Evolutionary conservation across 2,113 vertebrate species (phyloP).

Genomic region (Osmerus eperlanus): DNA sequence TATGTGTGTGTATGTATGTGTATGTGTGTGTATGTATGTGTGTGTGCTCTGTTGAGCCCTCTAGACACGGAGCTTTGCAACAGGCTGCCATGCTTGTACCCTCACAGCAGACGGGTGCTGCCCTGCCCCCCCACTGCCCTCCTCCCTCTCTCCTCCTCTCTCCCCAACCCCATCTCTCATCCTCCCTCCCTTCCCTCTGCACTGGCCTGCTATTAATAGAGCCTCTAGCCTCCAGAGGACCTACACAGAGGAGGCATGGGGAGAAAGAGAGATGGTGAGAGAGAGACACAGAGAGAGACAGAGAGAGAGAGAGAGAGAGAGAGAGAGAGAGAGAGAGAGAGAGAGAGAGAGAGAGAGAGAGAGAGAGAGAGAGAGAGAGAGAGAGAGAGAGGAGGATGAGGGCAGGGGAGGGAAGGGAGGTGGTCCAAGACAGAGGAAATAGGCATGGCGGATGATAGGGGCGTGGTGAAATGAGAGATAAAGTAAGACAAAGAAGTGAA

Average conservation of each 20-base stretch:
- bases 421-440: background rate
- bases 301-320: too few relatives aligned
- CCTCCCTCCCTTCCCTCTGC: conserved; percentile 23
- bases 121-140: background rate
- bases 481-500: too few relatives aligned
- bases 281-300: too few relatives aligned
- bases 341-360: background rate
- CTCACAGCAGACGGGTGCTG: conserved; percentile 29
- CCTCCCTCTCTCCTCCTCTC: background rate
- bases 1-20: too few relatives aligned
- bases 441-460: background rate
- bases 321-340: too few relatives aligned
- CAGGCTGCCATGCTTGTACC: conserved; percentile 44
- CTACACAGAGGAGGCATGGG: conserved; percentile 24
- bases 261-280: conserved; percentile 24
- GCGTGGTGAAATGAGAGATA: background rate
- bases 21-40: too few relatives aligned
- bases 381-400: background rate
- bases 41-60: too few relatives aligned
- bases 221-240: conserved; percentile 41
- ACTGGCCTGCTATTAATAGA: conserved; percentile 56
- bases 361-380: background rate
- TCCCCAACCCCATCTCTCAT: background rate
- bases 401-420: too few relatives aligned
- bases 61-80: conserved; percentile 30